phyloP scores from a whole-genome alignment of 2,113 vertebrate species.

The Ictalurus punctatus region DNA sequence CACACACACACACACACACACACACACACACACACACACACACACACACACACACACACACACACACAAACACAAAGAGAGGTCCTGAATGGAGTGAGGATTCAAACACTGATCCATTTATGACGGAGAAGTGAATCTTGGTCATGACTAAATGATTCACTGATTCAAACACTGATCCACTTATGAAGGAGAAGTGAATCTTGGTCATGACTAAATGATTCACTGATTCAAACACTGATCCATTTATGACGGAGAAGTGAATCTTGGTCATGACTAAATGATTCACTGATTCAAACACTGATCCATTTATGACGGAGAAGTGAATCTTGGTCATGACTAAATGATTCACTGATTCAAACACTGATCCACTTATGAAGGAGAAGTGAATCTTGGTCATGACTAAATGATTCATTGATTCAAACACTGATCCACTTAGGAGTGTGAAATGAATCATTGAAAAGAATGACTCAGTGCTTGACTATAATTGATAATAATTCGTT shows the following conservation, averaged over 20 bases:
- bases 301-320: background rate
- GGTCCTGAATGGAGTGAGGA: too few species aligned
- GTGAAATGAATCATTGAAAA: background rate
- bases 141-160: background rate
- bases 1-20: constrained; percentile 13
- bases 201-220: background rate
- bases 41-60: background rate
- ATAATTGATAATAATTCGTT: background rate
- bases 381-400: background rate
- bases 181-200: background rate
- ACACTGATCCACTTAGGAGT: background rate
- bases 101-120: background rate
- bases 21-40: too few species aligned
- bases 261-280: background rate
- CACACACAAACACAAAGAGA: background rate
- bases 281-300: background rate
- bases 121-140: background rate
- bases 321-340: background rate
- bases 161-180: background rate
- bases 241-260: background rate
- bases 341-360: background rate
- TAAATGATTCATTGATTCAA: background rate
- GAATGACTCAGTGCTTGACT: background rate
- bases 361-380: background rate
- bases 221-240: background rate